Base-by-base conservation (phyloP, 2,888 invertebrate species). In the Hydrotaea diabolus region DNA sequence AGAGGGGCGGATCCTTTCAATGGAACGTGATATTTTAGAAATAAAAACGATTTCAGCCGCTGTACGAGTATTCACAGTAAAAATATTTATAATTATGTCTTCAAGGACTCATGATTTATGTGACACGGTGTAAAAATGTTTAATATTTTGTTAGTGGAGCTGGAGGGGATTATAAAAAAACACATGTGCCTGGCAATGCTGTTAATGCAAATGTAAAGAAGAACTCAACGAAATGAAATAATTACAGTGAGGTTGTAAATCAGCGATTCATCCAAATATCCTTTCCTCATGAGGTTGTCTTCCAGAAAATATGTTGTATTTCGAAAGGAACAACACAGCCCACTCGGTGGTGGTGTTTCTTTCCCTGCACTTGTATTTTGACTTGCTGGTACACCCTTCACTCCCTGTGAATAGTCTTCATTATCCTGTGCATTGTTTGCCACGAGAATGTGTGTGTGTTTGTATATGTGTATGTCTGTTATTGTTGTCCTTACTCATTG, bases 41-140 rank as follows among this genome's bases (percentile, higher is more conserved):
- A 81, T 73, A 71, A 66, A 62, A 59, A 57, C 66, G 72, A 84
- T 81, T 84, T 73, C 78, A 23, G n/a, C n/a, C n/a, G n/a, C n/a
- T n/a, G n/a, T n/a, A n/a, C n/a, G n/a, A 75, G 43, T 49, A 49
- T 49, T 49, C 31, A 15, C 17, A 15, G n/a, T n/a, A n/a, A n/a
- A 13, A 31, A 31, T 31, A 15, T 26, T 21, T 26, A 77, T 75
- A 75, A 83, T 83, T 77, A 77, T 71, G 26, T 74, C n/a, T 17
- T 62, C 15, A 71, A 69, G 46, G 26, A 0, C 11, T 17, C 53
- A 11, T 77, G 79, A 80, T 83, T 83, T 83, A 80, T 83, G 66
- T 66, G 83, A 7, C 57, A 73, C 66, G 19, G 55, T 77, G 59
- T 59, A 17, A 74, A 57, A 74, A 31, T 82, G n/a, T 43, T 3